Base-by-base conservation (phyloP, 2,113 vertebrate genomes). In the Collichthys lucidus region DNA sequence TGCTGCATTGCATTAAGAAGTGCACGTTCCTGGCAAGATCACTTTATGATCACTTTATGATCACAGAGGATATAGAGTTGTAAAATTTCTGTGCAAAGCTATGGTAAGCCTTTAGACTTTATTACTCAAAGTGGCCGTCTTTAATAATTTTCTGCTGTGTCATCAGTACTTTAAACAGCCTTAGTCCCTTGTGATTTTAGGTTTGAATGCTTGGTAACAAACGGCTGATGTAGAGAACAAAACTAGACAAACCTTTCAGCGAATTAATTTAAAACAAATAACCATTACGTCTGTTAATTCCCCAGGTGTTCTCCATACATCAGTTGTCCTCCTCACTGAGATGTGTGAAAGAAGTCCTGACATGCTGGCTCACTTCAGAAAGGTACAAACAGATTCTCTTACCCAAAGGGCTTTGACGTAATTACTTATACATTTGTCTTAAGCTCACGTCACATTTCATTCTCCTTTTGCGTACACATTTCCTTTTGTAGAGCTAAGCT, bases 281-380 rank as follows among this genome's bases (percentile, higher is more conserved):
- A 65, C 3, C 16, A 40, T 53, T n/a, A 1, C 11, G 47, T 47
- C 52, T 5, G 85, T 6, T 85, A 0, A 73, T 61, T 22, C 42
- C 46, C n/a, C 90, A 99, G 98, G 98, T 93, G 98, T 99, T 93
- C 97, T 99, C 90, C 98, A 99, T 90, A 99, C 98, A 59, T 99
- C 98, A 53, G 98, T 99, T 84, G 98, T 99, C 84, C 97, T 99
- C 42, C 97, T 99, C 90, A 99, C 98, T 86, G 98, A 99, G 93
- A 99, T 99, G 98, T 99, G 98, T 92, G 98, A 99, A 94, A 96
- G 98, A 94, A 99, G 97, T 94, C 98, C 98, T 72, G 98, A 99
- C 92, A 99, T 99, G 98, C 96, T 99, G 65, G 95, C 97, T 80
- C 98, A 99, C 92, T 99, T 99, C 90, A 96, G 98, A 95, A 99